Evolutionary conservation across 2,888 invertebrate genomes (phyloP).

Genomic region (Ectemnius lituratus): DNA sequence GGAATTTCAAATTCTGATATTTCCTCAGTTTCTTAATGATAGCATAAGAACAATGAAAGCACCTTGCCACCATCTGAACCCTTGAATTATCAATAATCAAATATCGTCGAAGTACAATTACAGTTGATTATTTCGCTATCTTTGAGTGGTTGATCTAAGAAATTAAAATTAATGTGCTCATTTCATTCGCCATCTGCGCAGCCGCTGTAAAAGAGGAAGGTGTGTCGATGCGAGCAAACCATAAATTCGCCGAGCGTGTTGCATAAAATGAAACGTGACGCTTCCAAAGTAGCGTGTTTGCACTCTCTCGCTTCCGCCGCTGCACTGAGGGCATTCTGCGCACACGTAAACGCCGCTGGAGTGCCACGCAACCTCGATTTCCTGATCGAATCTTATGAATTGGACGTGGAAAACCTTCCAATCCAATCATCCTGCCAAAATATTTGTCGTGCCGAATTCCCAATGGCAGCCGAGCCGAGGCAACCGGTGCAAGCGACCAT

Average conservation of each 20-base stretch:
- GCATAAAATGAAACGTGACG: constrained; percentile 41
- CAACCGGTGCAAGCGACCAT: too few relatives aligned
- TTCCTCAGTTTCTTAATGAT: neutral
- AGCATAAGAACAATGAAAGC: neutral
- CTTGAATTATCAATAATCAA: too few relatives aligned
- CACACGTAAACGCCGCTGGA: constrained; percentile 9
- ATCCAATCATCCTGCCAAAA: constrained; percentile 32
- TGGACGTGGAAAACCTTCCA: constrained; percentile 35
- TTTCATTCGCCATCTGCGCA: constrained; percentile 29
- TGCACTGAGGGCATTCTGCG: constrained; percentile 18
- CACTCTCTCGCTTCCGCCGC: constrained; percentile 5
- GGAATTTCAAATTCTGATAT: too few relatives aligned
- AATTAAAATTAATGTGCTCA: constrained; percentile 69
- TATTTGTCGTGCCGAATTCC: constrained; percentile 20
- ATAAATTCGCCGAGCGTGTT: constrained; percentile 41
- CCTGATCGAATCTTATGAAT: constrained; percentile 37
- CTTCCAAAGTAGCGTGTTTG: constrained; percentile 13
- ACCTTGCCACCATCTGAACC: neutral
- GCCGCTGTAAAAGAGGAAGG: constrained; percentile 7
- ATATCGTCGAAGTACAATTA: constrained; percentile 34
- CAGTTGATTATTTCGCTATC: constrained; percentile 48
- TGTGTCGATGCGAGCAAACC: constrained; percentile 40
- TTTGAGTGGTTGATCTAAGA: constrained; percentile 66
- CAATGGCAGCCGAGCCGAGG: neutral
- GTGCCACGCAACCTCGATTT: constrained; percentile 26